Evolutionary conservation across 2,113 vertebrate genomes (phyloP).

Genomic region (Xyrauchen texanus): DNA sequence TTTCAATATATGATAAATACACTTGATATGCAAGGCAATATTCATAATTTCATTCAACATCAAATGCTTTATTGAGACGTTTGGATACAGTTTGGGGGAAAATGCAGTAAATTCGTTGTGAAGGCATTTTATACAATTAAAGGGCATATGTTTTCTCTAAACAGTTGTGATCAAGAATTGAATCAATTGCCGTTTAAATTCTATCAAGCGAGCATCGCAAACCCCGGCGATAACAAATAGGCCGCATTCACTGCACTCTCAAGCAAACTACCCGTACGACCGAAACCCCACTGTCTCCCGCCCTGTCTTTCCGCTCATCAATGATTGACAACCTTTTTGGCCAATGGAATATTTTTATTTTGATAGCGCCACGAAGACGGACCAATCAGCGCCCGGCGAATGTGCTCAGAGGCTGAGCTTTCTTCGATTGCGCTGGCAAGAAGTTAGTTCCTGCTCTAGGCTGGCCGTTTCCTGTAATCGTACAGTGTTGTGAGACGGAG

Average conservation of each 20-base stretch:
- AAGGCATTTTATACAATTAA: no score
- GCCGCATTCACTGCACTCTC: conserved; percentile 74
- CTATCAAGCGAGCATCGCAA: conserved; percentile 56
- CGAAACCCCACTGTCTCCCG: conserved; percentile 58
- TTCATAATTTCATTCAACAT: no score
- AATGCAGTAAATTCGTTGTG: no score
- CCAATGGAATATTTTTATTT: conserved; percentile 60
- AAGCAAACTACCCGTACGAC: conserved; percentile 65
- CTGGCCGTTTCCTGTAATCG: conserved; percentile 83
- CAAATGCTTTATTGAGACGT: no score
- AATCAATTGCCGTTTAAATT: conserved; percentile 39
- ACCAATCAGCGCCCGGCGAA: conserved; percentile 63
- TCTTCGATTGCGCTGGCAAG: conserved; percentile 66
- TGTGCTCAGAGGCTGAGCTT: conserved; percentile 52
- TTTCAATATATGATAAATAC: no score
- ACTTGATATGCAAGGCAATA: no score
- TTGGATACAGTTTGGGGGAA: no score
- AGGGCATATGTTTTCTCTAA: neutral
- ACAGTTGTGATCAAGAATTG: neutral
- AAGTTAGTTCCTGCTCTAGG: conserved; percentile 81
- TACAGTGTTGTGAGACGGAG: conserved; percentile 84
- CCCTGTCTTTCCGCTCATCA: conserved; percentile 50
- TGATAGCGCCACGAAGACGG: conserved; percentile 49
- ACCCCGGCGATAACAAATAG: conserved; percentile 67
- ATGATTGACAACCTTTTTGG: neutral